Percentiles rank a stretch among this genome's conserved stretches.
Evolutionary conservation across 2,888 invertebrate genomes (phyloP).

Genomic region (Acleris cristana): DNA sequence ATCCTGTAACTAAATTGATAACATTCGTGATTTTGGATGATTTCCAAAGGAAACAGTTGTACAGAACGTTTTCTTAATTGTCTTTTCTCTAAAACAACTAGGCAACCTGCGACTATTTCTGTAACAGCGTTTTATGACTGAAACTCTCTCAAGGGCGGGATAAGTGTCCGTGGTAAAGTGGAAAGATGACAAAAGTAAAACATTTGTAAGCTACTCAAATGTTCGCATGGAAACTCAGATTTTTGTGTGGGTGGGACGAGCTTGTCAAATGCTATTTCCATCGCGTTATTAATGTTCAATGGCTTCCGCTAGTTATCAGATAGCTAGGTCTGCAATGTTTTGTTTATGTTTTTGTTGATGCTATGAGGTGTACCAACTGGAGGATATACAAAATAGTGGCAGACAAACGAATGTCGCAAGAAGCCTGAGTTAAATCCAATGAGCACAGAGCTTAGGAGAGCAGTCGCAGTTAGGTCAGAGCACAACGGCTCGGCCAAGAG

Average conservation of each 20-base stretch:
- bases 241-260: neutral
- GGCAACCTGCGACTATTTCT: slow-evolving; percentile 70
- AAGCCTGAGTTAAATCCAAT: slow-evolving; percentile 19
- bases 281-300: neutral
- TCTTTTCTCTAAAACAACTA: slow-evolving; percentile 69
- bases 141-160: slow-evolving; percentile 47
- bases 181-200: no score
- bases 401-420: slow-evolving; percentile 15
- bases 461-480: slow-evolving; percentile 28
- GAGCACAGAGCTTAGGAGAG: slow-evolving; percentile 19
- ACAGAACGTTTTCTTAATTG: slow-evolving; percentile 72
- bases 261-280: slow-evolving; percentile 9
- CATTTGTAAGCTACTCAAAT: neutral
- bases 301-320: slow-evolving; percentile 20
- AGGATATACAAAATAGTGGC: slow-evolving; percentile 11
- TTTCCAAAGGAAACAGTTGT: slow-evolving; percentile 75
- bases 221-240: slow-evolving; percentile 9
- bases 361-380: slow-evolving; percentile 27
- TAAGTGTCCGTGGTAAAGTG: no score
- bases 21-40: slow-evolving; percentile 71
- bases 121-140: slow-evolving; percentile 55
- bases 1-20: slow-evolving; percentile 73
- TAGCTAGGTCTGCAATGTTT: slow-evolving; percentile 41
- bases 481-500: slow-evolving; percentile 52
- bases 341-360: slow-evolving; percentile 52